Evolutionary conservation across 1,140 invertebrate genomes (phyloP).

Genomic region (Drosophila serrata): DNA sequence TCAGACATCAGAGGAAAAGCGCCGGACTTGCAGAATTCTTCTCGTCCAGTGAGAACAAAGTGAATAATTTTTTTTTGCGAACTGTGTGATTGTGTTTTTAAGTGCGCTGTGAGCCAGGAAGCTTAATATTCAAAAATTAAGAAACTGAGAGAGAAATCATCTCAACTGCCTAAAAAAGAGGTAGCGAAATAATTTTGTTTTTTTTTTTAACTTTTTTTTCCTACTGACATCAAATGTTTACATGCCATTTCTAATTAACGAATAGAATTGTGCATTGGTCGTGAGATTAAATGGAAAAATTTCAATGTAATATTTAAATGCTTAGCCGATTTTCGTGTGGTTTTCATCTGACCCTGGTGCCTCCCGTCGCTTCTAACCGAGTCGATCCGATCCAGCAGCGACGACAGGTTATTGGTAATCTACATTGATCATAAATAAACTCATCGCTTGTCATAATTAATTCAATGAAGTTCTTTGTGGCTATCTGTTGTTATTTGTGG

Average conservation of each 20-base stretch:
- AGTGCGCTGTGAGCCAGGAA: slow-evolving; percentile 2
- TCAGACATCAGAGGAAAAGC: slow-evolving; percentile 8
- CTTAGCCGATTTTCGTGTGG: neutral
- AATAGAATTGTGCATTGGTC: neutral
- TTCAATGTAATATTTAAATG: neutral
- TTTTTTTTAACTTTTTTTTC: neutral
- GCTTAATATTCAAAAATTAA: neutral
- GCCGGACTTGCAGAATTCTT: slow-evolving; percentile 11
- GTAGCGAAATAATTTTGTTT: neutral
- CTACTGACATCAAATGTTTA: neutral
- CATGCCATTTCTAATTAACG: neutral
- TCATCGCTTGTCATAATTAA: slow-evolving; percentile 78
- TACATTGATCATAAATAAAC: slow-evolving; percentile 70
- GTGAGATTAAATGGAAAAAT: neutral
- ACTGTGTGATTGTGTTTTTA: slow-evolving; percentile 17
- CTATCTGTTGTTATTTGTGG: slow-evolving; percentile 1
- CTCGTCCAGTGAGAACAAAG: slow-evolving; percentile 5
- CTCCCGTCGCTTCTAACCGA: neutral
- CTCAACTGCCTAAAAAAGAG: slow-evolving; percentile 3
- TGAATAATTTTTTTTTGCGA: slow-evolving; percentile 3
- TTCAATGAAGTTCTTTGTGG: slow-evolving; percentile 64
- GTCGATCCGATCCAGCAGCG: slow-evolving; percentile 9
- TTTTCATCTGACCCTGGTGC: neutral
- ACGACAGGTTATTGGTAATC: slow-evolving; percentile 64
- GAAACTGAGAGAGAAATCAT: neutral